phyloP scores from a whole-genome alignment of 1,140 invertebrate species.

The Solenopsis fugax region DNA sequence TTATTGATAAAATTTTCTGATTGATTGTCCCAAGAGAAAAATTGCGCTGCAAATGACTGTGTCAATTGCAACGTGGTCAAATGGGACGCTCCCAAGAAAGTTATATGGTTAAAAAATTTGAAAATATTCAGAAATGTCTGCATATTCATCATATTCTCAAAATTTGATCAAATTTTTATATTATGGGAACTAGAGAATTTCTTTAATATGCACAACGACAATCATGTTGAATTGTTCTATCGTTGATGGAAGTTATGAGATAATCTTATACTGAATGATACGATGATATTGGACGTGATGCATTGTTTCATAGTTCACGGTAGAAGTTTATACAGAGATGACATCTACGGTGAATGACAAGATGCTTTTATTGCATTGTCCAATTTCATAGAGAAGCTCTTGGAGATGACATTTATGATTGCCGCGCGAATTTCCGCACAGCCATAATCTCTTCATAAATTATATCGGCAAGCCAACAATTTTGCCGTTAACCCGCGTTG shows the following conservation, averaged over 20 bases:
- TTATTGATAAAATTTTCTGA: too few relatives aligned
- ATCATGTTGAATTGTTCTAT: not conserved
- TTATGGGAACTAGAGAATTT: too few relatives aligned
- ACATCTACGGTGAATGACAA: not conserved
- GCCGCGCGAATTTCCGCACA: not conserved
- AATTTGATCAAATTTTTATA: too few relatives aligned
- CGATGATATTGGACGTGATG: not conserved
- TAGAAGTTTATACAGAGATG: constrained; percentile 6
- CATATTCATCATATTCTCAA: too few relatives aligned
- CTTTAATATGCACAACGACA: not conserved
- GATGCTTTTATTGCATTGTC: not conserved
- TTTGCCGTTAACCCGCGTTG: not conserved
- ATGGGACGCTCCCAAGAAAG: too few relatives aligned
- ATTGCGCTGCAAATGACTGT: too few relatives aligned
- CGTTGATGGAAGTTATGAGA: not conserved
- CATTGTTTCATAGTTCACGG: not conserved
- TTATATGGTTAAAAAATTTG: too few relatives aligned
- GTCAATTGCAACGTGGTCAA: too few relatives aligned
- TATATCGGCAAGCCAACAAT: constrained; percentile 5
- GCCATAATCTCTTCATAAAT: constrained; percentile 30
- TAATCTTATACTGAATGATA: not conserved
- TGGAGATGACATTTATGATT: constrained; percentile 10
- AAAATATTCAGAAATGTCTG: too few relatives aligned
- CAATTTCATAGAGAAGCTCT: not conserved
- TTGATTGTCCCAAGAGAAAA: too few relatives aligned